Conservation (phyloP, 2,797 vertebrate species). For the Triplophysa yarkandensis region DNA sequence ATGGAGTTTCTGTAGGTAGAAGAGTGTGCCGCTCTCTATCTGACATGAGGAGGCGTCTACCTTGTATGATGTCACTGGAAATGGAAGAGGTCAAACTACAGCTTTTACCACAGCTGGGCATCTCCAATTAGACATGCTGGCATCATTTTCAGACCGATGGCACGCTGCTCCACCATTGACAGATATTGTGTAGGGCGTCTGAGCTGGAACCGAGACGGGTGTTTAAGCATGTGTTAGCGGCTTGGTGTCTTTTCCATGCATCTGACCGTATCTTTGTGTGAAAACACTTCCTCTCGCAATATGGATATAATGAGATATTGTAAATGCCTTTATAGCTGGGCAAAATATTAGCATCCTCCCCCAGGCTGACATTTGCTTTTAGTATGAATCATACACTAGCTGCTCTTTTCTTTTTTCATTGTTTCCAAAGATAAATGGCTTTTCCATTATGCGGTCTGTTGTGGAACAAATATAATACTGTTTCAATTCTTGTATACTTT, state of each 20-base stretch:
- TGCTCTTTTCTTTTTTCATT: constrained; percentile 49
- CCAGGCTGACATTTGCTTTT: constrained; percentile 59
- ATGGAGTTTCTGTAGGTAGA: constrained; percentile 23
- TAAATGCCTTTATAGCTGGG: constrained; percentile 50
- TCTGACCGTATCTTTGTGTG: constrained; percentile 34
- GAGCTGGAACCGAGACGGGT: constrained; percentile 7
- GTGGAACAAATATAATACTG: constrained; percentile 7
- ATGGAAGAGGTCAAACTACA: constrained; percentile 56
- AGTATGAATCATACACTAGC: constrained; percentile 51
- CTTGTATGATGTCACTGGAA: constrained; percentile 50
- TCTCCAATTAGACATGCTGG: constrained; percentile 56
- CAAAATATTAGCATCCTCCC: constrained; percentile 58
- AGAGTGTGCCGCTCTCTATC: constrained; percentile 30
- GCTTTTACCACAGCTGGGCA: constrained; percentile 61
- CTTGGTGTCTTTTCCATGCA: constrained; percentile 28
- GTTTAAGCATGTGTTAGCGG: constrained; percentile 7
- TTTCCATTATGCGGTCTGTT: neutral
- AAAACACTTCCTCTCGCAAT: constrained; percentile 43
- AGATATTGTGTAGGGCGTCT: neutral
- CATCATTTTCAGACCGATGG: constrained; percentile 27
- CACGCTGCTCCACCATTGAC: neutral
- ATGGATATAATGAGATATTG: constrained; percentile 56
- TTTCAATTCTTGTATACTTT: neutral
- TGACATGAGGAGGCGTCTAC: constrained; percentile 55
- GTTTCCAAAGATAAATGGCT: constrained; percentile 38